These are phyloP conservation scores for Mactra quadrangularis DNA, from an alignment of 1,140 invertebrate genomes.

Conservation along the genomic window DNA sequence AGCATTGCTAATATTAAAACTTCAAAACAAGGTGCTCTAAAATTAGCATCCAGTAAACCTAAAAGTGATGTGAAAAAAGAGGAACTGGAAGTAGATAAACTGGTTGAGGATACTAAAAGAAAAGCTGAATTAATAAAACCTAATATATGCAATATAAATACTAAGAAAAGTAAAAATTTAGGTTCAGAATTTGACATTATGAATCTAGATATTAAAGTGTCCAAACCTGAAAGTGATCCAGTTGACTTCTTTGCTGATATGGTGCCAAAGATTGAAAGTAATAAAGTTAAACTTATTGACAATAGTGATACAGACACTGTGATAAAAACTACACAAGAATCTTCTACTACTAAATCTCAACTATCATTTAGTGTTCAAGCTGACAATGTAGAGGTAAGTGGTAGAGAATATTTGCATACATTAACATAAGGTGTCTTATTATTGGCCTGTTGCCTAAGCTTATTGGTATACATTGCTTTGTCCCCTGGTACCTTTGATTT, in stretches of 20 bases:
- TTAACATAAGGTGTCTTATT: too few relatives aligned
- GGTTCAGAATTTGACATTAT: slow-evolving; percentile 56
- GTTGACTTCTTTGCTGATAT: slow-evolving; percentile 62
- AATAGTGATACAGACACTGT: too few relatives aligned
- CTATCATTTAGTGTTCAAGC: neutral
- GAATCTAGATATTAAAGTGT: slow-evolving; percentile 49
- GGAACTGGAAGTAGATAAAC: neutral
- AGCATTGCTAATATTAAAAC: neutral
- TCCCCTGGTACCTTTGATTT: too few relatives aligned
- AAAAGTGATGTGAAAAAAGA: neutral
- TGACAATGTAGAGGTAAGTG: neutral
- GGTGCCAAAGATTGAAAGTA: slow-evolving; percentile 32
- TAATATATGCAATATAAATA: neutral
- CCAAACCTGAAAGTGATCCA: neutral
- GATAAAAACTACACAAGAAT: neutral
- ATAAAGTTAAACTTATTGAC: neutral
- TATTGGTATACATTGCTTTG: too few relatives aligned
- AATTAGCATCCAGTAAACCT: neutral
- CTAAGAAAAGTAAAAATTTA: neutral
- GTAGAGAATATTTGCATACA: too few relatives aligned
- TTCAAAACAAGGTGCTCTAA: slow-evolving; percentile 5
- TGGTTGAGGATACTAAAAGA: neutral
- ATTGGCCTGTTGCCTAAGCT: too few relatives aligned
- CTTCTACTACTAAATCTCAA: neutral
- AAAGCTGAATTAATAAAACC: neutral